Evolutionary conservation across 1,140 invertebrate species (phyloP), one percentile per base, ranked within the genome.

Genomic region (Apis laboriosa): DNA sequence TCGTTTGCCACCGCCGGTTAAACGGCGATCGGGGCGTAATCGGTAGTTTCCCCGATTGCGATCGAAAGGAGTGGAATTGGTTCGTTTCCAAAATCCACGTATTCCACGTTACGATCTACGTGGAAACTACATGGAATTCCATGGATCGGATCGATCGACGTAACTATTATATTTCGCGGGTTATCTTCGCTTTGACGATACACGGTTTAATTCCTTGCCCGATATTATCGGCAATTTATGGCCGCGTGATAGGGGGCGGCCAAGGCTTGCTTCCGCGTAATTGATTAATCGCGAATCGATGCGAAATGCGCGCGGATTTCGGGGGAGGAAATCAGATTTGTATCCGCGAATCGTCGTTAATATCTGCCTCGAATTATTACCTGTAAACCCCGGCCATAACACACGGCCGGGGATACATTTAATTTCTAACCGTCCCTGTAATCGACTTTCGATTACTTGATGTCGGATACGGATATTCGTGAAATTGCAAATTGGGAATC

Each of bases 11-110:
- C 72, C 56, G 1, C 2, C 28, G 28, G 28, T 28, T 28, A 67
- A 82, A 85, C 88, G 88, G 88, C 88, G 88, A 89, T 88, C 24
- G 24, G 24, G 24, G 24, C 78, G 74, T 88, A 89, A 89, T 89
- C 84, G 79, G 24, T 24, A 24, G 24, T 24, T 77, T 28, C 70
- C 73, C 43, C 82, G 21, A 70, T 68, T 2, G 34, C 34, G 34
- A 43, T 43, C 34, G 75, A 51, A 86, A 80, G 64, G 64, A 77
- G 79, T 4, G 73, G 84, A 86, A 89, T 84, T 83, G 85, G 76
- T 71, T 74, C 61, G 34, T 43, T 34, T 34, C 34, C 34, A 34
- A 34, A 34, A 2, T 2, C 34, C 0, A 34, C 34, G 34, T 2
- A 2, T 34, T 34, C 28, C 2, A 34, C 28, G 28, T 34, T 43